phyloP scores from a whole-genome alignment of 2,888 invertebrate species.

The Thereva nobilitata region DNA sequence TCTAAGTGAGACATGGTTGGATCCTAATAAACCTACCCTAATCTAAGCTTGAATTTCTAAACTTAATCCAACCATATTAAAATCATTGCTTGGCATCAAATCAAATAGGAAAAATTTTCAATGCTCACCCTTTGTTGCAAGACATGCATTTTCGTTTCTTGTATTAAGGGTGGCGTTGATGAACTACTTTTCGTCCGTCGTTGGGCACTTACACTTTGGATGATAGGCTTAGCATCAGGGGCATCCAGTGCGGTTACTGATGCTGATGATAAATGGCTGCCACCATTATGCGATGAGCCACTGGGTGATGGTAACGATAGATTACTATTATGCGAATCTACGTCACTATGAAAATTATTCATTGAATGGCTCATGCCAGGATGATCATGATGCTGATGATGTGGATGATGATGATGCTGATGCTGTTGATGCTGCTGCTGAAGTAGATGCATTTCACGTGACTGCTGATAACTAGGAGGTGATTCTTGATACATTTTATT shows the following conservation, averaged over 20 bases:
- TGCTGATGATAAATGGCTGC: constrained; percentile 50
- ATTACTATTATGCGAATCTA: constrained; percentile 62
- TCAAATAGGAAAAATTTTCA: constrained; percentile 44
- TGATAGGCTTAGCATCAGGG: constrained; percentile 66
- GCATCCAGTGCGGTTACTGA: constrained; percentile 64
- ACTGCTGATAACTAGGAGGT: constrained; percentile 64
- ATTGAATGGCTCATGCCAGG: constrained; percentile 34
- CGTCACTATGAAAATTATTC: constrained; percentile 59
- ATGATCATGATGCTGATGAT: constrained; percentile 41
- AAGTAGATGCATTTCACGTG: constrained; percentile 64
- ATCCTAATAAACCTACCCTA: no score
- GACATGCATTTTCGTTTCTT: constrained; percentile 68
- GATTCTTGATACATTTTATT: constrained; percentile 55
- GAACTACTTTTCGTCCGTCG: constrained; percentile 47
- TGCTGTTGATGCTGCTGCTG: constrained; percentile 66
- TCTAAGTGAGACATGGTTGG: no score
- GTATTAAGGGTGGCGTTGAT: constrained; percentile 63
- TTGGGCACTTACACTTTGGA: constrained; percentile 79
- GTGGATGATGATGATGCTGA: constrained; percentile 51
- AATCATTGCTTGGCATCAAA: constrained; percentile 33
- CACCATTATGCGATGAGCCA: constrained; percentile 70
- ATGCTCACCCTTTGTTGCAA: constrained; percentile 88
- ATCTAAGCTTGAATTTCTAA: not conserved
- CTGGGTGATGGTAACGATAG: constrained; percentile 83
- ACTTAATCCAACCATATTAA: not conserved